phyloP scores from a whole-genome alignment of 35 echinoderm and acorn worm species.

The Apostichopus japonicus region DNA sequence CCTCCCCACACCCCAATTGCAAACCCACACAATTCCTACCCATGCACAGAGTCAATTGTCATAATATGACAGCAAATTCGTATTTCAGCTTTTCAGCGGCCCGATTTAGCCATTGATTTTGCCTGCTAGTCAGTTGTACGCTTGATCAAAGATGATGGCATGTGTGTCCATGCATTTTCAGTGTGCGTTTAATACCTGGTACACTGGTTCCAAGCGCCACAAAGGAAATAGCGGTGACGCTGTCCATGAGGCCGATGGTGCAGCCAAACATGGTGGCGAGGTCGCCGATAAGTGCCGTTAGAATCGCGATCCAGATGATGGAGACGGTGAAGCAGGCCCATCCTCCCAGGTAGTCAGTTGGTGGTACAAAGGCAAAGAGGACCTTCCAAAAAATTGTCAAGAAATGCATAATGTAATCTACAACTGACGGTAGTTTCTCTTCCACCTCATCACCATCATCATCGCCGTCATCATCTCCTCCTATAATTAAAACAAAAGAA shows the following conservation, averaged over 20 bases:
- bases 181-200: conserved; percentile 67
- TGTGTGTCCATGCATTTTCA: neutral
- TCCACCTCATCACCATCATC: conserved; percentile 86
- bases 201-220: conserved; percentile 98
- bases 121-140: no score
- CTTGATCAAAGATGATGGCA: no score
- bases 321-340: conserved; percentile 94
- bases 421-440: conserved; percentile 93
- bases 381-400: conserved; percentile 99
- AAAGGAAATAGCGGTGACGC: conserved; percentile 96
- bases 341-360: conserved; percentile 88
- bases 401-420: conserved; percentile 99
- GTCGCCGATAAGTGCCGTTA: conserved; percentile 91
- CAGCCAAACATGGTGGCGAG: conserved; percentile 94
- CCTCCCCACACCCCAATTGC: no score
- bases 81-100: no score
- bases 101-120: no score
- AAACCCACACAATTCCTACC: no score
- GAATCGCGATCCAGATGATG: conserved; percentile 81
- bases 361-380: conserved; percentile 95
- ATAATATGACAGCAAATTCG: no score
- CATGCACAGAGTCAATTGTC: no score
- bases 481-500: conserved; percentile 49
- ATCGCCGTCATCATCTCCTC: conserved; percentile 60
- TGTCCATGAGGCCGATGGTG: conserved; percentile 81